Conservation (phyloP, 2,888 invertebrate species). For the Nomada ferruginata region DNA sequence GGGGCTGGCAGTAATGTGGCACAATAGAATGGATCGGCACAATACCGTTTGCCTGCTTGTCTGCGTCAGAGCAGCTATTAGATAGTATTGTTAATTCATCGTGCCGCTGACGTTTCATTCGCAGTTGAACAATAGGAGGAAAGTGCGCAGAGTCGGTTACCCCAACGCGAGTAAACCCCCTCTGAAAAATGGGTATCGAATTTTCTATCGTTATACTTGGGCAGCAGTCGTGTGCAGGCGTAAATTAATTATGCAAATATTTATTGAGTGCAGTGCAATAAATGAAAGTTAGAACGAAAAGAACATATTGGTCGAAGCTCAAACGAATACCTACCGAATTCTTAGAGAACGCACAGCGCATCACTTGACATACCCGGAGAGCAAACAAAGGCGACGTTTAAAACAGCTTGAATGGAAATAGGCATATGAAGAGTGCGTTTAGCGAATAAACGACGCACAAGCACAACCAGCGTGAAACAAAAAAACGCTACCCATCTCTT, state of each 20-base stretch:
- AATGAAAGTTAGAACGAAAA: background rate
- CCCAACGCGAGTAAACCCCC: no score
- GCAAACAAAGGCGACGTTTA: background rate
- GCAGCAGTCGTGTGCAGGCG: background rate
- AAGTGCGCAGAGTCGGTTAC: conserved; percentile 24
- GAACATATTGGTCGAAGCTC: background rate
- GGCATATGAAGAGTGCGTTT: background rate
- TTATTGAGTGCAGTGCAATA: background rate
- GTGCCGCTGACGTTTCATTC: conserved; percentile 82
- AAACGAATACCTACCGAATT: background rate
- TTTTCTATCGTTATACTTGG: no score
- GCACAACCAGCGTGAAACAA: no score
- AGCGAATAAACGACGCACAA: background rate
- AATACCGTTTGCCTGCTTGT: conserved; percentile 69
- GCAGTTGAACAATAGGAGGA: conserved; percentile 72
- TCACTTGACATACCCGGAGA: background rate
- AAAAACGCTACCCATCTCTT: background rate
- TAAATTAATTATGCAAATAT: background rate
- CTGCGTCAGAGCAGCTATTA: conserved; percentile 79
- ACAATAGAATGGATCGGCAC: conserved; percentile 68
- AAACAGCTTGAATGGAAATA: background rate
- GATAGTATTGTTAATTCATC: conserved; percentile 82
- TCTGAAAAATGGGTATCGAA: background rate
- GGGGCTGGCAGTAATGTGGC: conserved; percentile 13
- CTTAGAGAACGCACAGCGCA: background rate